Percentiles rank a stretch among this genome's conserved stretches.
These are phyloP conservation scores for Aphelenchoides fujianensis DNA, from an alignment of 1,140 invertebrate genomes.

Conservation along the genomic window DNA sequence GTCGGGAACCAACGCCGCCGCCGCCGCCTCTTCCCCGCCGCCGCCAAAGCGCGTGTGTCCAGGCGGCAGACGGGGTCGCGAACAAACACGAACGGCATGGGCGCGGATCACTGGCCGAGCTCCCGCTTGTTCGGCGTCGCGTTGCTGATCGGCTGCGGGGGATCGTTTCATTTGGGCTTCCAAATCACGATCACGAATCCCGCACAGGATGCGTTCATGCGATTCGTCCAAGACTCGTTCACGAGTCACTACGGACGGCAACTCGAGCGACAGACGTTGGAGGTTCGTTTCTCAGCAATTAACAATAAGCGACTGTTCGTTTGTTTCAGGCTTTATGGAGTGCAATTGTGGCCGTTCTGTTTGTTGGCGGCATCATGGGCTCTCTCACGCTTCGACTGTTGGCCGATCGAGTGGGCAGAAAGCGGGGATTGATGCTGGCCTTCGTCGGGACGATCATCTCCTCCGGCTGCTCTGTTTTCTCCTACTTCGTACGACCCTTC, in stretches of 20 bases:
- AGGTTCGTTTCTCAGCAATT: conserved; percentile 26
- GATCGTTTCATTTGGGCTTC: conserved; percentile 59
- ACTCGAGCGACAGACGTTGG: conserved; percentile 22
- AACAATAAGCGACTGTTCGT: not conserved
- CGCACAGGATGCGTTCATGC: conserved; percentile 49
- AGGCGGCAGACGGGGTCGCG: no score
- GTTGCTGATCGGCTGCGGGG: conserved; percentile 47
- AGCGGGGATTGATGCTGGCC: conserved; percentile 46
- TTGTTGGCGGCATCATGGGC: conserved; percentile 52
- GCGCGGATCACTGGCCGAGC: not conserved
- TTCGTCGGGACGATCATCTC: conserved; percentile 38
- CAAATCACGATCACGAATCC: conserved; percentile 55
- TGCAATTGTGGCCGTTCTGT: conserved; percentile 51
- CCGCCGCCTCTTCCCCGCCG: no score
- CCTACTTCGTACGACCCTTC: conserved; percentile 44
- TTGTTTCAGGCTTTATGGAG: conserved; percentile 54
- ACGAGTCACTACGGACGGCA: conserved; percentile 32
- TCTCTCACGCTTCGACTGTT: conserved; percentile 46
- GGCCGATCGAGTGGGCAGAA: conserved; percentile 51
- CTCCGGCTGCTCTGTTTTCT: conserved; percentile 36
- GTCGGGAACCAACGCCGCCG: no score
- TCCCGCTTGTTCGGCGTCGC: conserved; percentile 19
- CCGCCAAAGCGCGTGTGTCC: no score
- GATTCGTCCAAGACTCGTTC: conserved; percentile 47
- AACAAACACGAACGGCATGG: conserved; percentile 12